phyloP scores from a whole-genome alignment of 30 jellyfish, hydroid and myxozoan genomes.

The Clytia hemisphaerica region DNA sequence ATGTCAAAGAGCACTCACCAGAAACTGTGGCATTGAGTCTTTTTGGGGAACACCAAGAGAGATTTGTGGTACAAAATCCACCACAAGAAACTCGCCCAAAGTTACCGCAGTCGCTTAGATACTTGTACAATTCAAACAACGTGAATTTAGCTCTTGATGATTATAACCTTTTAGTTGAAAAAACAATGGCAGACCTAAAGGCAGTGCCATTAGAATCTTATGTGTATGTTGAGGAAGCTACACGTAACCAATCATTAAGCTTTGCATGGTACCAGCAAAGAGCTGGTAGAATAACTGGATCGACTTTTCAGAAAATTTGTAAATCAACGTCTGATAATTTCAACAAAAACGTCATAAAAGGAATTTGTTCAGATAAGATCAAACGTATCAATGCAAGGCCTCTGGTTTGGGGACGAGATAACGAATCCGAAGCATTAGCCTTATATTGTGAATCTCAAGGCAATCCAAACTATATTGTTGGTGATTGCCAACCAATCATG shows the following conservation, averaged over 20 bases:
- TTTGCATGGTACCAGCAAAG: not conserved
- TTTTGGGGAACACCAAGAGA: too few species aligned
- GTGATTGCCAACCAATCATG: not conserved
- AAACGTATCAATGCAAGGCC: not conserved
- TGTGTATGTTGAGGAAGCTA: not conserved
- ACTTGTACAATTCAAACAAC: too few species aligned
- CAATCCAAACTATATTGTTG: not conserved
- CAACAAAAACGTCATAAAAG: not conserved
- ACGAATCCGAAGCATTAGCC: not conserved
- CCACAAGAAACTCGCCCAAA: too few species aligned
- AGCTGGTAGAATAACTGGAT: constrained; percentile 15
- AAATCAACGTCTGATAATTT: not conserved
- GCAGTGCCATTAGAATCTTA: not conserved
- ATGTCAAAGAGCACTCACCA: too few species aligned
- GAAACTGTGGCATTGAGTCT: too few species aligned
- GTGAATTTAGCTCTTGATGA: too few species aligned
- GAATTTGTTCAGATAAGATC: not conserved
- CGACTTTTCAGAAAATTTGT: not conserved
- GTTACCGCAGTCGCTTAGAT: too few species aligned
- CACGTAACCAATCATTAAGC: not conserved
- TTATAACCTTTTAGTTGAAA: not conserved
- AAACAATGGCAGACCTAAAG: not conserved
- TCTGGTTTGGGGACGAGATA: not conserved
- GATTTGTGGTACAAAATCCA: too few species aligned
- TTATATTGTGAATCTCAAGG: not conserved